Evolutionary conservation across 2,113 vertebrate species (phyloP).

Genomic region (Apeltes quadracus): DNA sequence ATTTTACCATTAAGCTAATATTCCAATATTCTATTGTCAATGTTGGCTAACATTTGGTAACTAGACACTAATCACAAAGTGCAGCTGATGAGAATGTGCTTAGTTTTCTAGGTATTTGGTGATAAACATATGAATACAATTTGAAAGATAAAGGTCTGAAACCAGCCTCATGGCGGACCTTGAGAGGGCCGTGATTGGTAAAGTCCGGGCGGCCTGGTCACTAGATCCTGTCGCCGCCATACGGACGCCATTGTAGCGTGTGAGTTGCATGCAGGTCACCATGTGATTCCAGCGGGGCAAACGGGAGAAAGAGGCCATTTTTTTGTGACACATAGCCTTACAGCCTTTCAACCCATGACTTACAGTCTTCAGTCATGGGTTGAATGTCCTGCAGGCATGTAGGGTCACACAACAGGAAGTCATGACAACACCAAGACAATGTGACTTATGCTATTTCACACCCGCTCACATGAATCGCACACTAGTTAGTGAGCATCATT

Average conservation of each 20-base stretch:
- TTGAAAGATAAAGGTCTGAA: background rate
- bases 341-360: too few relatives aligned
- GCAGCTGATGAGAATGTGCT: background rate
- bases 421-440: background rate
- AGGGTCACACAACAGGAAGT: constrained; percentile 13
- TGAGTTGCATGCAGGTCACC: constrained; percentile 24
- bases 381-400: constrained; percentile 3
- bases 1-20: background rate
- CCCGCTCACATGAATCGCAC: background rate
- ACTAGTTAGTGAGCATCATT: background rate
- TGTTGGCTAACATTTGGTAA: background rate
- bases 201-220: background rate
- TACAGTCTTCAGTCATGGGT: constrained; percentile 28
- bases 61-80: background rate
- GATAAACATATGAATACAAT: background rate
- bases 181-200: background rate
- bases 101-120: background rate
- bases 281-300: constrained; percentile 24
- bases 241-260: background rate
- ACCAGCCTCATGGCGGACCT: background rate
- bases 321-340: background rate
- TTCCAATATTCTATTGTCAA: background rate
- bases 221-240: background rate
- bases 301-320: constrained; percentile 7
- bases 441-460: background rate